phyloP scores from a whole-genome alignment of 2,888 invertebrate species.

The Seira ritae region DNA sequence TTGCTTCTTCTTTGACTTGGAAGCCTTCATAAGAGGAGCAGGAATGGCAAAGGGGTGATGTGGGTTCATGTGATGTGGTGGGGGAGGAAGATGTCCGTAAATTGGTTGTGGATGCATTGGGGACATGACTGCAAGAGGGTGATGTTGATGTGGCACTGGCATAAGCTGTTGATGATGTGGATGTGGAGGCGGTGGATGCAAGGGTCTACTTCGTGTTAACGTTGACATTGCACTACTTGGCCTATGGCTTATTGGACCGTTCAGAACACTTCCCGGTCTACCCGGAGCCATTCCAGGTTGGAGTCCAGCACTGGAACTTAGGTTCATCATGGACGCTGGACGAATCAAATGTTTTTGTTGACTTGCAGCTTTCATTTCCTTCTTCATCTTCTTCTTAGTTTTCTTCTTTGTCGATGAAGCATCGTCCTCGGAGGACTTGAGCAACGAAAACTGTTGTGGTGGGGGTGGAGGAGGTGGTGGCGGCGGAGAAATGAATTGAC shows the following conservation, averaged over 20 bases:
- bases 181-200: conserved; percentile 56
- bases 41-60: conserved; percentile 74
- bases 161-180: conserved; percentile 70
- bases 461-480: conserved; percentile 87
- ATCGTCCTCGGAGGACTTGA: conserved; percentile 80
- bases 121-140: conserved; percentile 65
- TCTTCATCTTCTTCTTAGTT: conserved; percentile 75
- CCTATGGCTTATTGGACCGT: conserved; percentile 70
- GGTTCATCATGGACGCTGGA: conserved; percentile 73
- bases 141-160: conserved; percentile 70
- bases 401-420: conserved; percentile 79
- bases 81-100: conserved; percentile 73
- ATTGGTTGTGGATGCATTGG: conserved; percentile 69
- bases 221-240: conserved; percentile 74
- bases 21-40: conserved; percentile 70
- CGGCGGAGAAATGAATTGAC: conserved; percentile 87
- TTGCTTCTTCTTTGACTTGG: conserved; percentile 70
- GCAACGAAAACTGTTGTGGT: conserved; percentile 79
- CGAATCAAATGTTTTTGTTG: conserved; percentile 70
- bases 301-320: conserved; percentile 66
- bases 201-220: conserved; percentile 66
- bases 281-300: conserved; percentile 61
- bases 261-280: conserved; percentile 72
- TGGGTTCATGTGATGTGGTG: conserved; percentile 71
- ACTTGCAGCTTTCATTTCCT: conserved; percentile 74